These are phyloP conservation scores for Actinia tenebrosa DNA, from an alignment of 64 coral and sea anemone species.

Conservation along the genomic window DNA sequence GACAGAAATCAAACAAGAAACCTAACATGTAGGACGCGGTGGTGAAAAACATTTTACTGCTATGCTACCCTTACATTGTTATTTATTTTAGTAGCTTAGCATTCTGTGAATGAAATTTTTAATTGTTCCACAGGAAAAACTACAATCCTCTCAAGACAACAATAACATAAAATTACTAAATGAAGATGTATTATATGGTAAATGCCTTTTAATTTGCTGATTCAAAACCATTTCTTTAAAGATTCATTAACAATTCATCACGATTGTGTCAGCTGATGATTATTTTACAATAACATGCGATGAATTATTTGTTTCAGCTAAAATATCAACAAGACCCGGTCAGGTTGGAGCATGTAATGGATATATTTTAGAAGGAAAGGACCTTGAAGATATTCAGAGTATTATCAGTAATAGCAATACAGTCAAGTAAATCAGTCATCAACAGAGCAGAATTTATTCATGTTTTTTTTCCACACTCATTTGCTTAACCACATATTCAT, in stretches of 20 bases:
- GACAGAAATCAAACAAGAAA: too few species aligned
- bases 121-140: not conserved
- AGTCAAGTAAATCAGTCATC: not conserved
- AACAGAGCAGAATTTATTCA: not conserved
- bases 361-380: constrained; percentile 53
- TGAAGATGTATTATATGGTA: not conserved
- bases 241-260: not conserved
- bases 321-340: constrained; percentile 48
- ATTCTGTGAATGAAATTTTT: not conserved
- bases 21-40: too few species aligned
- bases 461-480: not conserved
- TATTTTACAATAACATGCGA: not conserved
- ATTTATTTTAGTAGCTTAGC: not conserved
- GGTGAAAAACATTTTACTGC: too few species aligned
- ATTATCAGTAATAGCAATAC: not conserved
- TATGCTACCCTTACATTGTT: not conserved
- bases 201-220: not conserved
- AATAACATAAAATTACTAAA: not conserved
- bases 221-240: not conserved
- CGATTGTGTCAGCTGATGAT: not conserved
- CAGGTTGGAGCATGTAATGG: constrained; percentile 62
- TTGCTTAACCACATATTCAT: not conserved
- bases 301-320: constrained; percentile 35
- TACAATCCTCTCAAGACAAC: not conserved
- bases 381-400: constrained; percentile 22